These are phyloP conservation scores for Fundulus diaphanus DNA, from an alignment of 2,797 vertebrate species.

Conservation along the genomic window DNA sequence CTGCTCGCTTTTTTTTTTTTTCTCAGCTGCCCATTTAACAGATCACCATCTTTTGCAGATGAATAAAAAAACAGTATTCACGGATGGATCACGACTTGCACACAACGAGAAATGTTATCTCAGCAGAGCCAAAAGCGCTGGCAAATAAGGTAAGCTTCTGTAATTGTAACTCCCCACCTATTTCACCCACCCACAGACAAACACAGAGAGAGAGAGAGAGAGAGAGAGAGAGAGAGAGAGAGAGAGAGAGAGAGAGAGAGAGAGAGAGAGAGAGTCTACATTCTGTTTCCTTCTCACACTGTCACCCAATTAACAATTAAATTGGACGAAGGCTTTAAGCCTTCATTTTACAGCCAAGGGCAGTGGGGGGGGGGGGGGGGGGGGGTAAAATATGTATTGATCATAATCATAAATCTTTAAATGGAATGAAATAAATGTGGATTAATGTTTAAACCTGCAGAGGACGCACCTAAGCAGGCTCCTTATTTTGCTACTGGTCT, in stretches of 20 bases:
- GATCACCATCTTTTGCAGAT: slow-evolving; percentile 66
- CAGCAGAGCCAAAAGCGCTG: slow-evolving; percentile 29
- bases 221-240: slow-evolving; percentile 9
- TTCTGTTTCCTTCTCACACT: slow-evolving; percentile 13
- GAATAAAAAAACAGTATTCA: slow-evolving; percentile 52
- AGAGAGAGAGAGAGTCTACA: slow-evolving; percentile 1
- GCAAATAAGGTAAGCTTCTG: slow-evolving; percentile 59
- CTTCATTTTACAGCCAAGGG: slow-evolving; percentile 30
- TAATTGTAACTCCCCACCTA: slow-evolving; percentile 18
- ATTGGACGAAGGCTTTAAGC: slow-evolving; percentile 66
- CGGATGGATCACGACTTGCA: slow-evolving; percentile 56
- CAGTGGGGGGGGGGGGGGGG: neutral
- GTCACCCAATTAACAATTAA: slow-evolving; percentile 58
- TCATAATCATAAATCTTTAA: slow-evolving; percentile 32
- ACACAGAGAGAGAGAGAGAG: slow-evolving; percentile 9
- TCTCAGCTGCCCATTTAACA: slow-evolving; percentile 47
- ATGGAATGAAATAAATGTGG: slow-evolving; percentile 18
- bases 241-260: slow-evolving; percentile 4
- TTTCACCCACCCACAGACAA: neutral
- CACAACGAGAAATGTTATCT: slow-evolving; percentile 49
- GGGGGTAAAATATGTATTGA: slow-evolving; percentile 8
- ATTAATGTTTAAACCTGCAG: slow-evolving; percentile 70
- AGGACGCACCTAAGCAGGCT: slow-evolving; percentile 71
- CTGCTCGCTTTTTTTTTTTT: slow-evolving; percentile 4
- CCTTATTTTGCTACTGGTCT: slow-evolving; percentile 8